A percentile compares a stretch with the other conserved stretches of the same genome.
These are phyloP conservation scores for Epsilonema sp. DNA, from an alignment of 2,888 invertebrate species.

Conservation along the genomic window DNA sequence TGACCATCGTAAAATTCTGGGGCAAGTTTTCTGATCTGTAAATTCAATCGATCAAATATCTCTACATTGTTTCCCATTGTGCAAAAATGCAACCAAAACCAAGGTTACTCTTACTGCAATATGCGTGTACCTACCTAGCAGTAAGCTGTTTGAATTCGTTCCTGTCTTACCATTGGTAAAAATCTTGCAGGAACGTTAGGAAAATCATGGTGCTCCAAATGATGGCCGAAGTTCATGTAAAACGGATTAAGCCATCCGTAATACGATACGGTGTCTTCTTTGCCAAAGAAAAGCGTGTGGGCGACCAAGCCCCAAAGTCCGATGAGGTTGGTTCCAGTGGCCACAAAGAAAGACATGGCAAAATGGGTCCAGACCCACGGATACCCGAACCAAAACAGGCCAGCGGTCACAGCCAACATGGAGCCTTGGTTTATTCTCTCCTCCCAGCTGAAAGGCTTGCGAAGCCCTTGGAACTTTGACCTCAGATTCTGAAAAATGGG, in stretches of 20 bases:
- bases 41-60: too few relatives aligned
- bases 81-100: background rate
- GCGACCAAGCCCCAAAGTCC: constrained; percentile 3
- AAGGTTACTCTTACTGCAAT: too few relatives aligned
- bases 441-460: too few relatives aligned
- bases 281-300: constrained; percentile 28
- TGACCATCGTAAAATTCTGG: constrained; percentile 4
- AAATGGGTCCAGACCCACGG: too few relatives aligned
- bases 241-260: constrained; percentile 32
- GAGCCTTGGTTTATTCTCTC: too few relatives aligned
- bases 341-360: background rate
- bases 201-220: constrained; percentile 33
- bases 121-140: too few relatives aligned
- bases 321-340: background rate
- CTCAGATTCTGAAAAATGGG: background rate
- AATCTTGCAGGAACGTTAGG: constrained; percentile 30
- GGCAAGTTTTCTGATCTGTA: constrained; percentile 1
- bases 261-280: constrained; percentile 29
- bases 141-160: too few relatives aligned
- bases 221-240: constrained; percentile 30
- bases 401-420: too few relatives aligned
- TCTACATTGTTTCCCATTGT: too few relatives aligned
- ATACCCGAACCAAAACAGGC: too few relatives aligned
- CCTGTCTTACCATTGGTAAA: constrained; percentile 25
- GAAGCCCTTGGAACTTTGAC: background rate